Evolutionary conservation across 1,140 invertebrate genomes (phyloP).

Genomic region (Frieseomelitta varia): DNA sequence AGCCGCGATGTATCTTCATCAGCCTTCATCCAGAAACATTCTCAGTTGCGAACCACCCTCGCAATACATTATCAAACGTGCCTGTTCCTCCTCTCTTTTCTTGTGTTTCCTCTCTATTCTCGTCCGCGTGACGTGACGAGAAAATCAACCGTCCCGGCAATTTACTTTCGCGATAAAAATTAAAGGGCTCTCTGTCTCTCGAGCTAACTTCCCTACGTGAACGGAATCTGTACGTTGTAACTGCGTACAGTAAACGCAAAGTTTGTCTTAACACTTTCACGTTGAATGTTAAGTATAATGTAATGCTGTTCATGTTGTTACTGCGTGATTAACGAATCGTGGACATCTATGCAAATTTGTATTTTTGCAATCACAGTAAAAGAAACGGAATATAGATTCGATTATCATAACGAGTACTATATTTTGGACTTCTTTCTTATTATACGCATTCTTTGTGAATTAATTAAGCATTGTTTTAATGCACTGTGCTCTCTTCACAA

Average conservation of each 20-base stretch:
- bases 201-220: background rate
- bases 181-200: slow-evolving; percentile 11
- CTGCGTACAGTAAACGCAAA: background rate
- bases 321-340: background rate
- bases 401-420: too few species aligned
- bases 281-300: background rate
- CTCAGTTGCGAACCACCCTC: slow-evolving; percentile 11
- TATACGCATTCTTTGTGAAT: too few species aligned
- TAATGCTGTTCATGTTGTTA: background rate
- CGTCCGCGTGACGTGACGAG: slow-evolving; percentile 12
- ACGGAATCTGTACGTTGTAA: background rate
- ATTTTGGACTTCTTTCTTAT: too few species aligned
- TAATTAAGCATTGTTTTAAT: too few species aligned
- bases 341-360: background rate
- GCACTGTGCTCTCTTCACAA: too few species aligned
- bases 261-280: background rate
- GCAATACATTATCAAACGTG: slow-evolving; percentile 16
- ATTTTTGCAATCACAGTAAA: background rate
- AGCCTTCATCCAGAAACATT: slow-evolving; percentile 17
- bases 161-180: slow-evolving; percentile 20
- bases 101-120: background rate
- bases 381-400: too few species aligned
- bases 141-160: slow-evolving; percentile 11
- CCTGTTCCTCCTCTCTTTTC: background rate
- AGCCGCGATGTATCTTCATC: slow-evolving; percentile 31